Conservation (phyloP, 2,797 vertebrate species). For the Protosalanx chinensis region DNA sequence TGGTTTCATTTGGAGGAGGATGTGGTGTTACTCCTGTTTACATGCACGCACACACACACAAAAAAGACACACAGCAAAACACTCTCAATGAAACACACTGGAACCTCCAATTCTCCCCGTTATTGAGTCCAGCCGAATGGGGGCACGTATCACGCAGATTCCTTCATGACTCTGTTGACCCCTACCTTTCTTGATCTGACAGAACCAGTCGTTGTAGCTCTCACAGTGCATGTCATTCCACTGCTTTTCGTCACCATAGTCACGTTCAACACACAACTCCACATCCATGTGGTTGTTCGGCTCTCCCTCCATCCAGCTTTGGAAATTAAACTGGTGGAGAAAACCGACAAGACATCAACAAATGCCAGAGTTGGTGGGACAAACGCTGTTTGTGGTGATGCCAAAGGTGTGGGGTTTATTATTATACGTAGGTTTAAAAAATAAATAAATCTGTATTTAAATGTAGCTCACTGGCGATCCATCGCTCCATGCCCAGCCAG, state of each 20-base stretch:
- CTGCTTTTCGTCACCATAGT: conserved; percentile 24
- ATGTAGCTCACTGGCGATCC: conserved; percentile 81
- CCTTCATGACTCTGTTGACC: neutral
- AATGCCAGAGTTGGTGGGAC: neutral
- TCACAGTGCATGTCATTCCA: conserved; percentile 93
- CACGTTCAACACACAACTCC: conserved; percentile 80
- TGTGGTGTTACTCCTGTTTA: conserved; percentile 76
- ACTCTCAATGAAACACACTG: neutral
- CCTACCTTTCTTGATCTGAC: conserved; percentile 88
- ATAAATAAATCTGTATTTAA: neutral
- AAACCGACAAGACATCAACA: neutral
- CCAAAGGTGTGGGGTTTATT: too few species aligned
- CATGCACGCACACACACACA: conserved; percentile 30
- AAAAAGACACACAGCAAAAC: neutral
- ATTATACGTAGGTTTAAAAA: neutral
- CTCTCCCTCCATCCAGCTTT: conserved; percentile 86
- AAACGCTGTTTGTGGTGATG: neutral
- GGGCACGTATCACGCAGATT: too few species aligned
- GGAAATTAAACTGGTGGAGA: conserved; percentile 78
- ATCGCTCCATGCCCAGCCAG: conserved; percentile 87
- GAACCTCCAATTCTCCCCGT: neutral
- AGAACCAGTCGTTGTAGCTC: conserved; percentile 81
- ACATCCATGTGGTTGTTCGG: conserved; percentile 87
- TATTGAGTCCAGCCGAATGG: neutral
- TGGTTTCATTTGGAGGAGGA: conserved; percentile 73